Evolutionary conservation across 2,888 invertebrate genomes (phyloP).

Genomic region (Diaperis boleti): DNA sequence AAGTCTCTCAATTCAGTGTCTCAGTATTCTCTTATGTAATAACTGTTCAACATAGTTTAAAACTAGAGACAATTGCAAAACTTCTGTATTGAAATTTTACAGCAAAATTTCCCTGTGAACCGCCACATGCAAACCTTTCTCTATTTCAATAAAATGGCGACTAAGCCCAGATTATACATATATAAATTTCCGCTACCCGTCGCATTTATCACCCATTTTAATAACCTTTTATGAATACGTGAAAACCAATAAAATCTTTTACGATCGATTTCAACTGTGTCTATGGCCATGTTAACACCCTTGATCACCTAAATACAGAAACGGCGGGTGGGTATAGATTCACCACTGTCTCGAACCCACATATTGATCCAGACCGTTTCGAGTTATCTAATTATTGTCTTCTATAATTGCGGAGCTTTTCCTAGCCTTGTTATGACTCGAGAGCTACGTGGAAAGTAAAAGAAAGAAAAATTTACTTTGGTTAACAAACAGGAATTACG

Average conservation of each 20-base stretch:
- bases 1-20: too few relatives aligned
- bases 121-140: too few relatives aligned
- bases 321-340: slow-evolving; percentile 1
- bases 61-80: too few relatives aligned
- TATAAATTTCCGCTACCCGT: slow-evolving; percentile 20
- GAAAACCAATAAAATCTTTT: slow-evolving; percentile 26
- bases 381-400: slow-evolving; percentile 9
- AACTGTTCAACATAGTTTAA: too few relatives aligned
- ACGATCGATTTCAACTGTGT: slow-evolving; percentile 14
- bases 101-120: too few relatives aligned
- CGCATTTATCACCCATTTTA: slow-evolving; percentile 29
- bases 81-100: too few relatives aligned
- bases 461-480: slow-evolving; percentile 1
- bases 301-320: slow-evolving; percentile 1
- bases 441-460: background rate
- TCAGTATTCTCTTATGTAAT: too few relatives aligned
- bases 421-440: background rate
- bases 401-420: slow-evolving; percentile 3
- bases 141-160: too few relatives aligned
- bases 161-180: too few relatives aligned
- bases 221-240: slow-evolving; percentile 30
- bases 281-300: slow-evolving; percentile 6
- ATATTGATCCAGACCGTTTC: slow-evolving; percentile 4
- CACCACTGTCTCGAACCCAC: background rate
- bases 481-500: slow-evolving; percentile 20